Evolutionary conservation across 2,113 vertebrate genomes (phyloP).

Genomic region (Paratilapia polleni): DNA sequence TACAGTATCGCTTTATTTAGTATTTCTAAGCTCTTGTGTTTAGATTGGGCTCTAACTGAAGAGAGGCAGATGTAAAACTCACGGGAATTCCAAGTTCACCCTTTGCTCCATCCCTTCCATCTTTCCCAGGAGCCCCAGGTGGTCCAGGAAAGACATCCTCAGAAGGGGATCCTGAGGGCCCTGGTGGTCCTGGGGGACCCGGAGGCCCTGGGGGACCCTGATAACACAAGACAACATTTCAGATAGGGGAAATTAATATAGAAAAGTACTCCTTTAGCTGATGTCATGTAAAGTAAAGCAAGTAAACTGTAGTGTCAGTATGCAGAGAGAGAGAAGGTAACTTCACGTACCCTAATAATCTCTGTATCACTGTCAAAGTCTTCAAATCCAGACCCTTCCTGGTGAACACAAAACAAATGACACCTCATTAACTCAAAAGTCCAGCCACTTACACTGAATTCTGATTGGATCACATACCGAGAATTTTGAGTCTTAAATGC

Average conservation of each 20-base stretch:
- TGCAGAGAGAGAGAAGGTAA: not conserved
- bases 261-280: not conserved
- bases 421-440: not conserved
- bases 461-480: no score
- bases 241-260: not conserved
- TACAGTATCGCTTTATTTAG: not conserved
- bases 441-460: not conserved
- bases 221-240: not conserved
- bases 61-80: conserved; percentile 48
- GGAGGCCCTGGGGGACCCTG: conserved; percentile 82
- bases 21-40: not conserved
- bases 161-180: conserved; percentile 78
- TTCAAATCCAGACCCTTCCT: conserved; percentile 85
- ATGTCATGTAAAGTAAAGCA: not conserved
- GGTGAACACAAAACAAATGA: conserved; percentile 15
- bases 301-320: not conserved
- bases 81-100: conserved; percentile 86
- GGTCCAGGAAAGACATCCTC: conserved; percentile 63
- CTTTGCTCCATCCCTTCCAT: conserved; percentile 78
- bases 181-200: conserved; percentile 84
- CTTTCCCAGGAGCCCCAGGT: conserved; percentile 82
- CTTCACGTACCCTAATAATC: conserved; percentile 72
- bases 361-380: conserved; percentile 82
- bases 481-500: no score
- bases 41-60: not conserved